A percentile compares a stretch with the other conserved stretches of the same genome.
These are phyloP conservation scores for Ranitomeya variabilis DNA, from an alignment of 2,113 vertebrate species.

Conservation along the genomic window DNA sequence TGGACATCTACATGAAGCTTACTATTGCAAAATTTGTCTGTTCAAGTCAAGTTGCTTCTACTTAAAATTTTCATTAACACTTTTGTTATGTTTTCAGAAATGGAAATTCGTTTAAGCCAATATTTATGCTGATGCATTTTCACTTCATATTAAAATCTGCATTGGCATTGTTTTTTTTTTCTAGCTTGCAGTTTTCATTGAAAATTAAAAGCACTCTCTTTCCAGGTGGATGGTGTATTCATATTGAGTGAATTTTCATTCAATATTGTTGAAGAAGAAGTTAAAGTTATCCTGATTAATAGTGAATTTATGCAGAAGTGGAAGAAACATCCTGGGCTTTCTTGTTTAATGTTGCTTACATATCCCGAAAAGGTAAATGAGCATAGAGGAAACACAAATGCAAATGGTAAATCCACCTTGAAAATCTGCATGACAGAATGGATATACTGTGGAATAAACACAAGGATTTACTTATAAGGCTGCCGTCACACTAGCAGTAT, in stretches of 20 bases:
- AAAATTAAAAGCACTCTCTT: neutral
- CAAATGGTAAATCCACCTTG: no score
- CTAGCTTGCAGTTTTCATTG: neutral
- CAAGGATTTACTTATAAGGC: no score
- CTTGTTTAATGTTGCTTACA: neutral
- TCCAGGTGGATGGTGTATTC: neutral
- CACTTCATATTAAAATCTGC: no score
- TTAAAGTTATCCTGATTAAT: constrained; percentile 5
- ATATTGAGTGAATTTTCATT: neutral
- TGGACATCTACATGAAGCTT: no score
- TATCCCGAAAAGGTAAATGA: constrained; percentile 33
- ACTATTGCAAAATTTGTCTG: no score
- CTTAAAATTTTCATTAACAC: no score
- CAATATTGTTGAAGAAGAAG: neutral
- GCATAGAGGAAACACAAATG: neutral
- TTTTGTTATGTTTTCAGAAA: neutral
- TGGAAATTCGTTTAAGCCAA: neutral
- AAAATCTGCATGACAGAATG: no score
- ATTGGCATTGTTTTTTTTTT: neutral
- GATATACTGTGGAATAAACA: no score
- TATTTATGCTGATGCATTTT: no score
- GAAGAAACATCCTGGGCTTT: constrained; percentile 1
- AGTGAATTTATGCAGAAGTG: constrained; percentile 17
- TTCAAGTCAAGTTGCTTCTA: no score
- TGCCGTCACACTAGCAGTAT: no score